Percentiles rank a stretch among this genome's conserved stretches.
Conservation (phyloP, 2,888 invertebrate species). For the Conops quadrifasciatus region DNA sequence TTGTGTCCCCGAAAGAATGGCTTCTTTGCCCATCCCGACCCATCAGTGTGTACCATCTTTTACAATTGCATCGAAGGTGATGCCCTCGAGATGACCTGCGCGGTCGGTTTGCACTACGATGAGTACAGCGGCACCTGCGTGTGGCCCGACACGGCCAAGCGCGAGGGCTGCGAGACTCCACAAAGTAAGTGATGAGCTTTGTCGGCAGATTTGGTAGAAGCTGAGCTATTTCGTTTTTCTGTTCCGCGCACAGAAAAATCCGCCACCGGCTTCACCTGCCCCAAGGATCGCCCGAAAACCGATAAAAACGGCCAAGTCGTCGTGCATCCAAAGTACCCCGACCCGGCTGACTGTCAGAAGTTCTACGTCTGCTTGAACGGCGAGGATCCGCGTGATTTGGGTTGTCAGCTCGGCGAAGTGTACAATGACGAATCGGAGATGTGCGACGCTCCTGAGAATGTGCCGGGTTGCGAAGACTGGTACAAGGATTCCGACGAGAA, state of each 20-base stretch:
- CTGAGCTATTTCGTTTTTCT: background rate
- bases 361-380: slow-evolving; percentile 92
- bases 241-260: slow-evolving; percentile 71
- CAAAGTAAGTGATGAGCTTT: slow-evolving; percentile 66
- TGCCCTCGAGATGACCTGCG: slow-evolving; percentile 80
- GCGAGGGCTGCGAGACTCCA: slow-evolving; percentile 74
- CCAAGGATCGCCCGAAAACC: slow-evolving; percentile 71
- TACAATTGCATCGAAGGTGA: slow-evolving; percentile 91
- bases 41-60: slow-evolving; percentile 83
- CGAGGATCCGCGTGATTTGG: slow-evolving; percentile 85
- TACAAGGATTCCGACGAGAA: slow-evolving; percentile 83
- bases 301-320: slow-evolving; percentile 77
- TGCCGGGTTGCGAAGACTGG: slow-evolving; percentile 91
- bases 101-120: slow-evolving; percentile 89
- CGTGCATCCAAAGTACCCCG: slow-evolving; percentile 85
- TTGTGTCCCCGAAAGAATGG: slow-evolving; percentile 87
- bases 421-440: slow-evolving; percentile 86
- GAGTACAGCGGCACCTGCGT: slow-evolving; percentile 89
- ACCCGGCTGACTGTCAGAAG: slow-evolving; percentile 88
- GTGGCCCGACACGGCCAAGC: slow-evolving; percentile 84
- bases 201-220: no score
- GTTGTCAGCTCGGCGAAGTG: slow-evolving; percentile 87
- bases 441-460: slow-evolving; percentile 91
- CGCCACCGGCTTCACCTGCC: slow-evolving; percentile 87
- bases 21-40: slow-evolving; percentile 89